Percentiles rank a stretch among this genome's conserved stretches.
These are phyloP conservation scores for Burhinus bistriatus DNA, from an alignment of 2,113 vertebrate species.

Conservation along the genomic window DNA sequence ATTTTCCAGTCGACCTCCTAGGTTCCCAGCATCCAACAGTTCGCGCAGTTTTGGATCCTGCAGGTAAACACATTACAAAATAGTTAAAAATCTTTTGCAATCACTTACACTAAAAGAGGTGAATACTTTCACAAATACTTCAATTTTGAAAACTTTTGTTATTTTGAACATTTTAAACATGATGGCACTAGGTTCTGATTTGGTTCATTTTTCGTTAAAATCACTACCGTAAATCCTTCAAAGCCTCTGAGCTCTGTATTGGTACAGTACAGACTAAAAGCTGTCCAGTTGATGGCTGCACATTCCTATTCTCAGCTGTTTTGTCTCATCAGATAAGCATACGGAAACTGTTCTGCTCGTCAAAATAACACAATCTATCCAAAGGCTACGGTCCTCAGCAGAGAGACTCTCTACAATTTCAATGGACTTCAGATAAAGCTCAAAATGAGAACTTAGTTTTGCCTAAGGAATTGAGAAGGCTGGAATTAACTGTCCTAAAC, in stretches of 20 bases:
- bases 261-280: background rate
- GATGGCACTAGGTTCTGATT: background rate
- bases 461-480: background rate
- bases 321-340: background rate
- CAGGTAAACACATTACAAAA: background rate
- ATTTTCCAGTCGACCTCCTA: slow-evolving; percentile 86
- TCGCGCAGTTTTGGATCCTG: slow-evolving; percentile 94
- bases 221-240: background rate
- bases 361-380: background rate
- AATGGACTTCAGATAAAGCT: background rate
- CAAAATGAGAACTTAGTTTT: background rate
- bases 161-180: background rate
- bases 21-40: slow-evolving; percentile 85
- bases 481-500: background rate
- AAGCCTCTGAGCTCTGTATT: background rate
- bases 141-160: background rate
- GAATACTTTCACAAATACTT: background rate
- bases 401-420: background rate
- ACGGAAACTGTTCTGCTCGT: background rate
- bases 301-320: background rate
- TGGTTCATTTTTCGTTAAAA: background rate
- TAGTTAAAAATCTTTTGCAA: background rate
- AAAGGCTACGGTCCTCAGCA: background rate
- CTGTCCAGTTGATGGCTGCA: background rate
- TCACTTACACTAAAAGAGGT: background rate